Evolutionary conservation across 2,888 invertebrate genomes (phyloP), one percentile per base, ranked within the genome.

Genomic region (Aphrophora alni): DNA sequence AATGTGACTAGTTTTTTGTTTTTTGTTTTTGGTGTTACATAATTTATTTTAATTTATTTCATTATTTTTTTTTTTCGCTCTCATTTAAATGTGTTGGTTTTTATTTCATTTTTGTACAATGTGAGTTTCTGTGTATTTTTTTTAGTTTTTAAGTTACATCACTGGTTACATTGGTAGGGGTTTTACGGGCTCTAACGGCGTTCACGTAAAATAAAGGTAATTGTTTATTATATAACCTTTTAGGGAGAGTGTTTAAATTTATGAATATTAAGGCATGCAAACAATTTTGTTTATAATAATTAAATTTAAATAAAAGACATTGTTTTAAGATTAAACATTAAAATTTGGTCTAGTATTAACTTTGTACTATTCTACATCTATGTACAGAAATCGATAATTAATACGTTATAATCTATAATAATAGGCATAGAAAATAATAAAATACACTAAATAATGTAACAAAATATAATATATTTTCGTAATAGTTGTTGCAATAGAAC

Each of bases 131-230:
- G 59, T 59, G 59, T 59, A 21, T 59, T 44, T 44, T 44, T 59
- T 59, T 59, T 59, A 59, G 59, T 59, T 59, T 59, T 59, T 59
- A 59, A 59, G 59, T 59, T 59, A 59, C 59, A 59, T 59, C 59
- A 59, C 59, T 59, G 59, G 21, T 59, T 59, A 59, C 12, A 44
- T 17, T 44, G 44, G 44, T 44, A 44, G 17, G 44, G 44, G 44
- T 5, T n/a, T 33, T n/a, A 21, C 59, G 59, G 59, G 59, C 59
- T 59, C 59, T 59, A 21, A 5, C n/a, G 59, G n/a, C n/a, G 59
- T 59, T 59, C 59, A 59, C n/a, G n/a, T 59, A 21, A 59, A 21
- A 21, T 59, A 59, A 59, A 59, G 59, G 59, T 59, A 59, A 21
- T 59, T 21, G n/a, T 59, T 21, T 21, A 21, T 59, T 59, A 59